A percentile compares a stretch with the other conserved stretches of the same genome.
Conservation (phyloP, 2,797 vertebrate species). For the Centroberyx gerrardi region DNA sequence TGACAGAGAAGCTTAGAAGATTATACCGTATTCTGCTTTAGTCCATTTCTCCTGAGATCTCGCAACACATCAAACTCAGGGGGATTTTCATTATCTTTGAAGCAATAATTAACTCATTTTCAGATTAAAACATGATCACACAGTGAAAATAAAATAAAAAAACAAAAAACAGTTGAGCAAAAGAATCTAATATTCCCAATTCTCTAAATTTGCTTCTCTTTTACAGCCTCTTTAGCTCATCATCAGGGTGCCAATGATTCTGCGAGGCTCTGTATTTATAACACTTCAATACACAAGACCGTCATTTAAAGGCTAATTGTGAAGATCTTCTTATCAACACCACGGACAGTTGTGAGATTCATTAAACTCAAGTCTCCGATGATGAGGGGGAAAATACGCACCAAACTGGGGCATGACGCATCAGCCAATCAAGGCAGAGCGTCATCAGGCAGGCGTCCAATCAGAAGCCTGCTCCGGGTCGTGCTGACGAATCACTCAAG, state of each 20-base stretch:
- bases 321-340: constrained; percentile 71
- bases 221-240: constrained; percentile 43
- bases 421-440: constrained; percentile 66
- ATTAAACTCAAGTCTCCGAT: constrained; percentile 75
- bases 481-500: constrained; percentile 78
- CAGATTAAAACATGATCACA: background rate
- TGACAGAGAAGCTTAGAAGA: constrained; percentile 19
- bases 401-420: constrained; percentile 70
- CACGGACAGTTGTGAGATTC: constrained; percentile 68
- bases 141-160: constrained; percentile 34
- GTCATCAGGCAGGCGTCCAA: constrained; percentile 56
- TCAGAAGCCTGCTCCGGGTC: constrained; percentile 57
- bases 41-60: too few species aligned
- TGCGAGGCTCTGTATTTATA: constrained; percentile 50
- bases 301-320: constrained; percentile 71
- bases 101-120: constrained; percentile 17
- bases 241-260: constrained; percentile 50
- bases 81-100: background rate
- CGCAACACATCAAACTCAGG: constrained; percentile 8
- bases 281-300: constrained; percentile 54
- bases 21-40: too few species aligned
- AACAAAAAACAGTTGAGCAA: constrained; percentile 35
- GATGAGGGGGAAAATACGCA: constrained; percentile 61
- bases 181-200: constrained; percentile 29
- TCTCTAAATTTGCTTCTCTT: constrained; percentile 39